These are phyloP conservation scores for Pseudonaja textilis DNA, from an alignment of 2,113 vertebrate species.

Conservation along the genomic window DNA sequence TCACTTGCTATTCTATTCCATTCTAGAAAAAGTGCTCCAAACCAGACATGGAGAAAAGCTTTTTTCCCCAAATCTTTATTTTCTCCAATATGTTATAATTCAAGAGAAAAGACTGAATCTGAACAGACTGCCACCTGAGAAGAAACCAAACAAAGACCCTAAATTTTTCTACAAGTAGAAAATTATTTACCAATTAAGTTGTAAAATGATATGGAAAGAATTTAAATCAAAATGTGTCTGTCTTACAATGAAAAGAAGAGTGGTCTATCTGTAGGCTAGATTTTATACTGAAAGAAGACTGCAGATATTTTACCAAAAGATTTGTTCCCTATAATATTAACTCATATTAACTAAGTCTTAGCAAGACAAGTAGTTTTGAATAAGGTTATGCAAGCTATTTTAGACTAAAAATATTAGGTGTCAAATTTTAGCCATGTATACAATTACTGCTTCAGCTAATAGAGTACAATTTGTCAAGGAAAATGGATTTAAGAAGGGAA, in stretches of 20 bases:
- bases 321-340: too few relatives aligned
- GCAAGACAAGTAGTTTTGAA: not conserved
- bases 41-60: not conserved
- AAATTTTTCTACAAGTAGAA: not conserved
- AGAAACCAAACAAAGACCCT: not conserved
- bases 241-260: not conserved
- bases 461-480: not conserved
- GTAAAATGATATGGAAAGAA: not conserved
- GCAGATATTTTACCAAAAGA: too few relatives aligned
- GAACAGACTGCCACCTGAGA: not conserved
- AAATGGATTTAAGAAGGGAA: not conserved
- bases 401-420: not conserved
- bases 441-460: not conserved
- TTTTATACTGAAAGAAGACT: not conserved
- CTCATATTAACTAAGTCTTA: not conserved
- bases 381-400: not conserved
- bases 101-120: not conserved
- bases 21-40: not conserved
- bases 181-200: not conserved
- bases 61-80: not conserved
- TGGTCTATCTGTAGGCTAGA: not conserved
- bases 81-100: not conserved
- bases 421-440: not conserved
- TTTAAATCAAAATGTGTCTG: not conserved
- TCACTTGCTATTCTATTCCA: too few relatives aligned